phyloP scores from a whole-genome alignment of 2,888 invertebrate species.

The Parelbella ahira region DNA sequence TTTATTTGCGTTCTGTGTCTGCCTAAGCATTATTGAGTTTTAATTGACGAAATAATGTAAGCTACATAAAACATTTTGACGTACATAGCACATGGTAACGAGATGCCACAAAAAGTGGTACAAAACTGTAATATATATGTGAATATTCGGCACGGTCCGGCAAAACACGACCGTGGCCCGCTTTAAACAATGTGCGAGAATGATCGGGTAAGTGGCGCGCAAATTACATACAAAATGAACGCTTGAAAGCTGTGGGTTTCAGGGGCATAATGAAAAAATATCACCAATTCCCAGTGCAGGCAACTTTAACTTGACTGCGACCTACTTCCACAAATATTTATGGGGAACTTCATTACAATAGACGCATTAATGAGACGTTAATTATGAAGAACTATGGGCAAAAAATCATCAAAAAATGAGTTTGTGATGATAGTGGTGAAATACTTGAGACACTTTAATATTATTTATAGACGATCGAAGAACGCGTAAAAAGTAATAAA shows the following conservation, averaged over 20 bases:
- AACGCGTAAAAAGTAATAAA: too few species aligned
- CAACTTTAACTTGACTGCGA: constrained; percentile 6
- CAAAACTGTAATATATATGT: constrained; percentile 6
- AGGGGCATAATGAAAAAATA: constrained; percentile 16
- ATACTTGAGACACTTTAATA: too few species aligned
- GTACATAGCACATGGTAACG: background rate
- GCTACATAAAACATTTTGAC: too few species aligned
- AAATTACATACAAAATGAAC: constrained; percentile 16
- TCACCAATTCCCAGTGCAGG: too few species aligned
- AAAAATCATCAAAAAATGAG: too few species aligned
- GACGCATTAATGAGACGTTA: constrained; percentile 6
- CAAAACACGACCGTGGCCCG: constrained; percentile 9
- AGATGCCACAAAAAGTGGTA: constrained; percentile 6
- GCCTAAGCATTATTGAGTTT: too few species aligned
- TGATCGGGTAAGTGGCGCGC: constrained; percentile 3
- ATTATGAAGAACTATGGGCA: background rate
- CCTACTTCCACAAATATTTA: constrained; percentile 1
- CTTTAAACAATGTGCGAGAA: constrained; percentile 16
- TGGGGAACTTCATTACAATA: too few species aligned
- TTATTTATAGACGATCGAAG: too few species aligned
- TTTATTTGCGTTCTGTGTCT: too few species aligned
- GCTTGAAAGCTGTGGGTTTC: background rate
- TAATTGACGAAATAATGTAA: too few species aligned
- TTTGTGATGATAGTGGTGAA: too few species aligned
- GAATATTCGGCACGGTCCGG: constrained; percentile 7